These are phyloP conservation scores for Apodemia duryi DNA, from an alignment of 2,888 invertebrate genomes.

Conservation along the genomic window DNA sequence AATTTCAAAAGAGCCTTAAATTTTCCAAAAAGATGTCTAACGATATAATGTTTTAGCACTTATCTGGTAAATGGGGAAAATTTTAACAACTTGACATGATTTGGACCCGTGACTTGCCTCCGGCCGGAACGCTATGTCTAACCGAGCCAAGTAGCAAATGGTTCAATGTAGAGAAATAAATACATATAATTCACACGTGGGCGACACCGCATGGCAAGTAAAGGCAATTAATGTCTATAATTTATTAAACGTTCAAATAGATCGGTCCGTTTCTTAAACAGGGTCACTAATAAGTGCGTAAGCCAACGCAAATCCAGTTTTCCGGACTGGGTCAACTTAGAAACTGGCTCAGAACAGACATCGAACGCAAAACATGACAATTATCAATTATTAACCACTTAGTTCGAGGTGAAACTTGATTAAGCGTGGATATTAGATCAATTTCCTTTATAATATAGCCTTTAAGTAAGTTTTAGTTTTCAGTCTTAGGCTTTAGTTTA, in stretches of 20 bases:
- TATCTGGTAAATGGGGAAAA: too few relatives aligned
- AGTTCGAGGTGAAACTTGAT: constrained; percentile 52
- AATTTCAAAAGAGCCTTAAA: too few relatives aligned
- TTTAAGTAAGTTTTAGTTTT: not conserved
- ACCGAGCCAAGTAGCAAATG: too few relatives aligned
- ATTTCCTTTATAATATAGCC: constrained; percentile 18
- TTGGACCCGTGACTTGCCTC: too few relatives aligned
- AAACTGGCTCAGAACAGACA: constrained; percentile 53
- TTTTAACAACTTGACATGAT: too few relatives aligned
- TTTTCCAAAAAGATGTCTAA: too few relatives aligned
- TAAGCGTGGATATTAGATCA: constrained; percentile 17
- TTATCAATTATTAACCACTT: constrained; percentile 64
- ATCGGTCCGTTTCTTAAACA: constrained; percentile 10
- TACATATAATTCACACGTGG: too few relatives aligned
- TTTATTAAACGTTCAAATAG: not conserved
- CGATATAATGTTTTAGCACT: too few relatives aligned
- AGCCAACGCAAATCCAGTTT: constrained; percentile 41
- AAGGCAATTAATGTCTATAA: not conserved
- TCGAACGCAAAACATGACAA: constrained; percentile 54
- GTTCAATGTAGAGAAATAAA: too few relatives aligned
- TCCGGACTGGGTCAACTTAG: constrained; percentile 54
- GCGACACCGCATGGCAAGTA: not conserved
- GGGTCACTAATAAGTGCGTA: constrained; percentile 16
- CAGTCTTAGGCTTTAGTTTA: too few relatives aligned
- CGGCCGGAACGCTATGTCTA: too few relatives aligned